Base-by-base conservation (phyloP, 2,888 invertebrate genomes). In the Philereme transversata region DNA sequence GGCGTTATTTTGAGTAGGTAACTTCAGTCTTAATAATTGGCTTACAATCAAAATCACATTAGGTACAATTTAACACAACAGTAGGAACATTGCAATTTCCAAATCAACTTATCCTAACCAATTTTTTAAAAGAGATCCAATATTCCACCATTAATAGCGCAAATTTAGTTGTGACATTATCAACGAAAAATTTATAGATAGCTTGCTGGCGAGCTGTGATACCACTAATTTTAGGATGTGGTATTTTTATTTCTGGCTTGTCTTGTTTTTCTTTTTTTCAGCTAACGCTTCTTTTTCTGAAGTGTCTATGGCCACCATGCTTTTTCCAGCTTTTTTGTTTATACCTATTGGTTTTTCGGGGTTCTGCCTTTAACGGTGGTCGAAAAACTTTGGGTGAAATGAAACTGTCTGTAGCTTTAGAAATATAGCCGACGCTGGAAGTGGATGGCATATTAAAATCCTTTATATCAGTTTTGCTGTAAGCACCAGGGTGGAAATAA, bases 21-120 rank as follows among this genome's bases (percentile, higher is more conserved):
- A 51, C 41, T 47, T 47, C 47, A 51, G 51, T 51, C 41, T 51
- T 41, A 40, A 40, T 47, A 47, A 47, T 47, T 47, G 34, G 47
- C 47, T 47, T 47, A 47, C 3, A 47, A 47, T 47, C 34, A 51
- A 51, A 40, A 22, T 51, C 41, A 40, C 33, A 22, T 11, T 41
- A 38, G 11, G 22, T 51, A 40, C 8, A 33, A 40, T 8, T 33
- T 22, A 22, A 41, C 5, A 40, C 38, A 51, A 11, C 41, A 51
- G 33, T 40, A 38, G 22, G 22, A 41, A 40, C 33, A 44, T 22
- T 22, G 9, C 9, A 44, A 51, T 47, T 47, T 47, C 34, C 22
- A 43, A 34, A 51, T 43, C 33, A 43, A 33, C 34, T 43, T 34
- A 43, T 44, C n/a, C 5, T 51, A 9, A 51, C 33, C 43, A 51